These are phyloP conservation scores for Hypocryptadius cinnamomeus DNA, from an alignment of 2,113 vertebrate species.

Conservation along the genomic window DNA sequence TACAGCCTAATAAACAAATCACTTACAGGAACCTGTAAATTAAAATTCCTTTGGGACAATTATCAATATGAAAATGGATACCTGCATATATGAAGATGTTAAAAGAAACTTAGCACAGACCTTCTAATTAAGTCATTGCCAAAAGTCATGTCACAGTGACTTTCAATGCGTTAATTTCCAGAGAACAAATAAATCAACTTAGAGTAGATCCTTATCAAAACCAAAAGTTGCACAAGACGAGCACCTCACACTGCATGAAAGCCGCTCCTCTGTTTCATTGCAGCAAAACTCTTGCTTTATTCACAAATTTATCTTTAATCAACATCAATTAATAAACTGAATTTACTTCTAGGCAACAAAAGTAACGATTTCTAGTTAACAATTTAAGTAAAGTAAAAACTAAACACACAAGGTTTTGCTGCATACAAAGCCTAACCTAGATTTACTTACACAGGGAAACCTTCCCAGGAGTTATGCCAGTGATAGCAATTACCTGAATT, in stretches of 20 bases:
- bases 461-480: neutral
- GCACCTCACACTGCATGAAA: neutral
- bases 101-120: neutral
- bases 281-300: neutral
- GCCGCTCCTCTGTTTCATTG: neutral
- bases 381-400: neutral
- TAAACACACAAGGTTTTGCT: neutral
- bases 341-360: neutral
- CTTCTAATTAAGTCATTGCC: neutral
- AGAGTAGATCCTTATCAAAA: neutral
- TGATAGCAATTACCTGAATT: neutral
- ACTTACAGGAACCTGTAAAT: neutral
- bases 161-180: neutral
- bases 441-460: neutral
- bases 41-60: neutral
- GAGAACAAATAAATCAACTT: neutral
- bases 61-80: neutral
- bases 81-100: neutral
- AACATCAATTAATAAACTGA: neutral
- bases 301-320: neutral
- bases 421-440: neutral
- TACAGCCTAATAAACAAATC: neutral
- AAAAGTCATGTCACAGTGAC: neutral
- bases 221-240: neutral
- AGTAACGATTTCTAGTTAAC: neutral